A percentile compares a stretch with the other conserved stretches of the same genome.
phyloP scores from a whole-genome alignment of 1,140 invertebrate genomes.

The Heterodera schachtii region DNA sequence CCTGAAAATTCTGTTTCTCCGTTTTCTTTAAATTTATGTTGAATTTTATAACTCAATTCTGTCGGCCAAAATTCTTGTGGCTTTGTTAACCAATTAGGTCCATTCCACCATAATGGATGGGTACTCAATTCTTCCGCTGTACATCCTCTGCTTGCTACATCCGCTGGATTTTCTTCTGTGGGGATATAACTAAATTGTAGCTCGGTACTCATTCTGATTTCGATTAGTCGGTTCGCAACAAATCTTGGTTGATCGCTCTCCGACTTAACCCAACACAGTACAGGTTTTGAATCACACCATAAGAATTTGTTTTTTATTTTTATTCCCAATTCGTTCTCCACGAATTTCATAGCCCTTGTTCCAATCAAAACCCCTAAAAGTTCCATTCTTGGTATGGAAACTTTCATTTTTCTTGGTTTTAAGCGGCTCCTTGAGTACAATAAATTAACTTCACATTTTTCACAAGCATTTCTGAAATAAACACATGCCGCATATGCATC shows the following conservation, averaged over 20 bases:
- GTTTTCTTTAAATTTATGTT: not conserved
- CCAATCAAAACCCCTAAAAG: conserved; percentile 7
- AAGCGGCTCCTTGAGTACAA: not conserved
- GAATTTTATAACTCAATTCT: not conserved
- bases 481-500: conserved; percentile 13
- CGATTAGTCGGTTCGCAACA: not conserved
- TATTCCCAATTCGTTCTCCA: not conserved
- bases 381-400: conserved; percentile 12
- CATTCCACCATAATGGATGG: not conserved
- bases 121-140: not conserved
- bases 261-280: not conserved
- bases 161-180: conserved; percentile 12
- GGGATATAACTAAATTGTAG: not conserved
- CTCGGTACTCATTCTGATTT: not conserved
- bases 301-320: not conserved
- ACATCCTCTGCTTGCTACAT: conserved; percentile 3
- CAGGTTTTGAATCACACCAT: conserved; percentile 16
- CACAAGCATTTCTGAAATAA: not conserved
- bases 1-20: not conserved
- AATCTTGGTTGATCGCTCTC: not conserved
- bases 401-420: not conserved
- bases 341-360: conserved; percentile 13
- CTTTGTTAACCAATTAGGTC: not conserved
- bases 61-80: conserved; percentile 1
- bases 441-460: not conserved